Conservation (phyloP, 1,140 invertebrate species). For the Colletes latitarsis region DNA sequence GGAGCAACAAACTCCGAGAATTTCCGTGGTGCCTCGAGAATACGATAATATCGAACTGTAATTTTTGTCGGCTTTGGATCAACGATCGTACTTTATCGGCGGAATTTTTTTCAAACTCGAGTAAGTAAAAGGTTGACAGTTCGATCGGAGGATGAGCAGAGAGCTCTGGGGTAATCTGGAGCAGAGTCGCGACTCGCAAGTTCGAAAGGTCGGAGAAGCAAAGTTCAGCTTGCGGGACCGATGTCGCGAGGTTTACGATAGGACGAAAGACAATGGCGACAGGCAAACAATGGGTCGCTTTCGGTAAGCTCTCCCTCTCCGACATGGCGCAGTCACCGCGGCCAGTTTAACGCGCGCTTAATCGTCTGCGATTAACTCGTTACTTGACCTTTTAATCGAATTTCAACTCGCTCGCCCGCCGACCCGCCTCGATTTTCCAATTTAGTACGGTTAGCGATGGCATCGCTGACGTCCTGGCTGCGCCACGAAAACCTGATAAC, state of each 20-base stretch:
- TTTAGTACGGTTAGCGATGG: not conserved
- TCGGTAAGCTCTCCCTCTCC: slow-evolving; percentile 19
- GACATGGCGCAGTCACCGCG: not conserved
- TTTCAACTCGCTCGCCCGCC: slow-evolving; percentile 27
- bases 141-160: not conserved
- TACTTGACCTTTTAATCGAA: slow-evolving; percentile 64
- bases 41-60: not conserved
- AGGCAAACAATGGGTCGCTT: slow-evolving; percentile 51
- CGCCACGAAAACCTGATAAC: too few relatives aligned
- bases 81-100: too few relatives aligned
- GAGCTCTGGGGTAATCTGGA: not conserved
- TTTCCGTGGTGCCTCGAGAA: too few relatives aligned
- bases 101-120: too few relatives aligned
- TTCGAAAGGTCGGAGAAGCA: slow-evolving; percentile 19
- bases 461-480: not conserved
- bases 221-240: not conserved
- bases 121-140: not conserved
- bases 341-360: slow-evolving; percentile 57
- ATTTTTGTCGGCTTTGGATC: not conserved
- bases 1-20: not conserved
- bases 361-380: slow-evolving; percentile 65
- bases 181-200: not conserved
- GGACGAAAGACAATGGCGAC: slow-evolving; percentile 36
- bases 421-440: slow-evolving; percentile 7
- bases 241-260: not conserved